Conservation (phyloP, 37 sponge, comb jelly and placozoan genomes). For the Geodia barretti region DNA sequence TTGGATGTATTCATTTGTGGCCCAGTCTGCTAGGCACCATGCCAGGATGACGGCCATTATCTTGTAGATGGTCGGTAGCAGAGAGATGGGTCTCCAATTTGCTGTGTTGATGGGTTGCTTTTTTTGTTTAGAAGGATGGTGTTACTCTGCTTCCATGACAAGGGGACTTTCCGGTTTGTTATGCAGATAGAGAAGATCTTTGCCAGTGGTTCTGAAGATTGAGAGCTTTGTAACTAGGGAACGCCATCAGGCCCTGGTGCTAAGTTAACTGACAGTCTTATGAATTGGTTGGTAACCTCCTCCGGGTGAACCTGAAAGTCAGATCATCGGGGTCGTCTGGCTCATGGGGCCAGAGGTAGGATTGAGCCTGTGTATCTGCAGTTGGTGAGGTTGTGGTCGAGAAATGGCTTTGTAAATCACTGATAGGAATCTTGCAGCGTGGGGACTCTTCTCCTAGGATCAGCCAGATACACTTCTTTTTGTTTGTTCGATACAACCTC, state of each 20-base stretch:
- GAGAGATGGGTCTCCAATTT: slow-evolving; percentile 62
- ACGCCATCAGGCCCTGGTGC: slow-evolving; percentile 44
- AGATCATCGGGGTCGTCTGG: too few relatives aligned
- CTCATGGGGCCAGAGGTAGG: too few relatives aligned
- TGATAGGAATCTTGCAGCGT: background rate
- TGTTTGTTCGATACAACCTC: slow-evolving; percentile 13
- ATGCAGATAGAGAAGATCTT: slow-evolving; percentile 21
- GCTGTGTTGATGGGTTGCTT: background rate
- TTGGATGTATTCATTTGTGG: too few relatives aligned
- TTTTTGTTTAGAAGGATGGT: slow-evolving; percentile 54
- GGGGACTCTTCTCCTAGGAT: background rate
- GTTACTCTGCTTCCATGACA: slow-evolving; percentile 35
- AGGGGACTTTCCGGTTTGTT: slow-evolving; percentile 6
- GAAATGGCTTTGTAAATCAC: background rate
- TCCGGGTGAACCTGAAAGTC: too few relatives aligned
- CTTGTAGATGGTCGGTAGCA: slow-evolving; percentile 56
- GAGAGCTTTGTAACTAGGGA: too few relatives aligned
- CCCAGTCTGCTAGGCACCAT: slow-evolving; percentile 37
- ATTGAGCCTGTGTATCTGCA: background rate
- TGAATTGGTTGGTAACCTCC: slow-evolving; percentile 28
- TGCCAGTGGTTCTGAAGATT: too few relatives aligned
- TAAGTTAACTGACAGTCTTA: slow-evolving; percentile 10
- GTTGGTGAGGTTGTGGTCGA: background rate
- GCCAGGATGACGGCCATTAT: slow-evolving; percentile 42
- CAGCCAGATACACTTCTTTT: slow-evolving; percentile 2